Base-by-base conservation (phyloP, 2,888 invertebrate genomes). In the Parapristionchus giblindavisi region DNA sequence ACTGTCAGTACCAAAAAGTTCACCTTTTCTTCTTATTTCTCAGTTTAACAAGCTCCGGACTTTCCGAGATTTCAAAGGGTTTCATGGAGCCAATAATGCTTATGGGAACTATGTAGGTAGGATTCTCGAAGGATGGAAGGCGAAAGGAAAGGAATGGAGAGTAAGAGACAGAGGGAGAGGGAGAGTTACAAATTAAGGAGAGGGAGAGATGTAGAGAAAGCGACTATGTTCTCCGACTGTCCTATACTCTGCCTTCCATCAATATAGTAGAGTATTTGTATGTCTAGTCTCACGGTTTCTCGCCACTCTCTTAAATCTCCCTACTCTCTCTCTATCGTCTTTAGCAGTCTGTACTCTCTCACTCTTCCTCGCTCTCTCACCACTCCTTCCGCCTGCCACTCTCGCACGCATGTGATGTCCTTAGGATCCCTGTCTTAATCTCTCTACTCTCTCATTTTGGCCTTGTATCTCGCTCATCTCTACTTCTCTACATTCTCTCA, bases 271-370 rank as follows among this genome's bases (percentile, higher is more conserved):
- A 48, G 14, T 48, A 48, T 34, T 51, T 32, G 27, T 52, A 52
- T 68, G 52, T 34, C 51, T 14, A 38, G 43, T 32, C 40, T 43
- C 48, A 29, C 68, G n/a, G 51, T 52, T 32, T 68, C 68, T 32
- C 48, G 51, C 51, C 5, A 48, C 43, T n/a, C 21, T n/a, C 48
- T n/a, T 32, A 29, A 29, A 17, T 29, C 48, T 48, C 48, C 24
- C 27, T 56, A 56, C 56, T 56, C 56, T 56, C 56, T 56, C 56
- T 56, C 24, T 17, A 24, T 11, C 21, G n/a, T n/a, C n/a, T n/a
- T n/a, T n/a, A n/a, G n/a, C n/a, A n/a, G n/a, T n/a, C n/a, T n/a
- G n/a, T n/a, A n/a, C n/a, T n/a, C n/a, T n/a, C n/a, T n/a, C n/a
- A n/a, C n/a, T n/a, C n/a, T n/a, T n/a, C n/a, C n/a, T 38, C 56